Evolutionary conservation across 1,140 invertebrate genomes (phyloP).

Genomic region (Caenorhabditis remanei): DNA sequence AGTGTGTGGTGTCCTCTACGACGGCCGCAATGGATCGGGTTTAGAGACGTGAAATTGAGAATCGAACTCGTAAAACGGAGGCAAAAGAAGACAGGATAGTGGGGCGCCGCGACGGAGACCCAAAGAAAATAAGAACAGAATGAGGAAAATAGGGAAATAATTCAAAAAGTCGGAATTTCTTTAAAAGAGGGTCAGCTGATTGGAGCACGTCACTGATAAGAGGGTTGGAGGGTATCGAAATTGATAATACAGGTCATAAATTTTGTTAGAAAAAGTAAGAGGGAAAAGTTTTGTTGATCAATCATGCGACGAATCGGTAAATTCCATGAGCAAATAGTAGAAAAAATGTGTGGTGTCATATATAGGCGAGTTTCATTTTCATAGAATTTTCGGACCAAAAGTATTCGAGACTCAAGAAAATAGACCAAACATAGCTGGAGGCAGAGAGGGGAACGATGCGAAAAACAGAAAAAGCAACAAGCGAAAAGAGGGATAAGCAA

Average conservation of each 20-base stretch:
- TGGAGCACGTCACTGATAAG: slow-evolving; percentile 9
- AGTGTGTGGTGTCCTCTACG: neutral
- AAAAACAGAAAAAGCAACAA: slow-evolving; percentile 49
- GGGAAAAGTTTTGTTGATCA: slow-evolving; percentile 14
- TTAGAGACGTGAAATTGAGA: slow-evolving; percentile 53
- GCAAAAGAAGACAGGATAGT: slow-evolving; percentile 29
- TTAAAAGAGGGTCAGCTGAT: slow-evolving; percentile 34
- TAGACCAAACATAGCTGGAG: neutral
- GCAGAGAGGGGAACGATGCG: neutral
- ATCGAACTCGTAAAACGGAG: slow-evolving; percentile 52
- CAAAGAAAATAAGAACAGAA: slow-evolving; percentile 18
- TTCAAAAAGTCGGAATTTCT: neutral
- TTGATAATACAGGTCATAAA: slow-evolving; percentile 12
- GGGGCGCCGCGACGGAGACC: slow-evolving; percentile 6
- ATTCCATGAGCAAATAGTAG: slow-evolving; percentile 35
- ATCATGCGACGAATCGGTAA: slow-evolving; percentile 29
- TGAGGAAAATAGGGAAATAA: neutral
- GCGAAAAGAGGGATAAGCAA: slow-evolving; percentile 30
- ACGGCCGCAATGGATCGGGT: neutral
- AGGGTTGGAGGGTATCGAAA: slow-evolving; percentile 14
- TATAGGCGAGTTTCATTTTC: neutral
- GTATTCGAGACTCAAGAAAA: neutral
- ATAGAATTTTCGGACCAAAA: too few relatives aligned
- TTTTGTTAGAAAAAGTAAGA: neutral
- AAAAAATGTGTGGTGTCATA: neutral